Evolutionary conservation across 2,113 vertebrate genomes (phyloP).

Genomic region (Urocynchramus pylzowi): DNA sequence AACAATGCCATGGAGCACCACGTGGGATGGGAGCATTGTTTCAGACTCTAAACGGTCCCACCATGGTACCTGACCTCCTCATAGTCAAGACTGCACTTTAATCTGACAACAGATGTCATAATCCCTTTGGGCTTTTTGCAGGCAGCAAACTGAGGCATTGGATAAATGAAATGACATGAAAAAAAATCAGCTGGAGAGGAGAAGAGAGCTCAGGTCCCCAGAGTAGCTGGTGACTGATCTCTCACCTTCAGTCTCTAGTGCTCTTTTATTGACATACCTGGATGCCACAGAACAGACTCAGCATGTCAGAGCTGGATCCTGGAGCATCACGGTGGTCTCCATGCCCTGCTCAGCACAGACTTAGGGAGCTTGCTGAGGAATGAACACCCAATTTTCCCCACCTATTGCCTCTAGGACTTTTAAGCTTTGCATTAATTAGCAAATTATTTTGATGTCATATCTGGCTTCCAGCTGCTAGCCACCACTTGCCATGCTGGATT

Average conservation of each 20-base stretch:
- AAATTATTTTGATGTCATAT: neutral
- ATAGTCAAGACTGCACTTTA: neutral
- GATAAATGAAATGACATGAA: slow-evolving; percentile 37
- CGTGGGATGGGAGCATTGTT: neutral
- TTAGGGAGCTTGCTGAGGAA: neutral
- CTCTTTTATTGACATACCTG: neutral
- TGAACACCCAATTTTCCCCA: neutral
- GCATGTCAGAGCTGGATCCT: neutral
- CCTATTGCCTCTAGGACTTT: neutral
- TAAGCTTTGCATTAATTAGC: neutral
- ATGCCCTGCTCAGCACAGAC: neutral
- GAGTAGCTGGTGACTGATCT: neutral
- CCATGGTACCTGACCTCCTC: slow-evolving; percentile 37
- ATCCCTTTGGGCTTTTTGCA: slow-evolving; percentile 53
- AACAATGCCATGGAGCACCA: neutral
- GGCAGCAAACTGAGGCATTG: slow-evolving; percentile 47
- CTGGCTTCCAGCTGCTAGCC: neutral
- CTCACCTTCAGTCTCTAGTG: slow-evolving; percentile 22
- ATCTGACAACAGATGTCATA: slow-evolving; percentile 47
- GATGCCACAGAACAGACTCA: neutral
- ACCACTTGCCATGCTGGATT: neutral
- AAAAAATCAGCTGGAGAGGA: slow-evolving; percentile 20
- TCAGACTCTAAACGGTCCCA: neutral
- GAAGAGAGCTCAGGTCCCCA: neutral
- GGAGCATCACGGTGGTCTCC: neutral